Conservation (phyloP, 2,888 invertebrate genomes). For the Drosophila anomalata region DNA sequence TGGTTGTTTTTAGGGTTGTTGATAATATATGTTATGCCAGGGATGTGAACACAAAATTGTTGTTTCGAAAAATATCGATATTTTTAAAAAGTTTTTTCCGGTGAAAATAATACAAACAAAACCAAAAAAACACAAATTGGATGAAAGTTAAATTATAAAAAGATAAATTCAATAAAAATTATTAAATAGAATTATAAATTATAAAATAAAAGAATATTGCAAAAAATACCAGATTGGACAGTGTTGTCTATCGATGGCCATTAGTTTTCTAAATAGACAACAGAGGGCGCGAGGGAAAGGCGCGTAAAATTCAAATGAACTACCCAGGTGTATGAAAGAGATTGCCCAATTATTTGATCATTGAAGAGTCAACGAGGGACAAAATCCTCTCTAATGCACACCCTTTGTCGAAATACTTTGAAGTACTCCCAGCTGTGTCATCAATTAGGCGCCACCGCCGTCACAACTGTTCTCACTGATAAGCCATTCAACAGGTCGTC, state of each 20-base stretch:
- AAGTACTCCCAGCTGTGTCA: slow-evolving; percentile 18
- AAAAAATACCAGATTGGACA: background rate
- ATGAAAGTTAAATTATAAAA: no score
- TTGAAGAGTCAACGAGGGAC: background rate
- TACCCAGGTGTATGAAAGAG: background rate
- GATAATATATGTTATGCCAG: no score
- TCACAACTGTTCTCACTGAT: slow-evolving; percentile 42
- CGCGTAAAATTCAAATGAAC: slow-evolving; percentile 8
- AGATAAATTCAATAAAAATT: no score
- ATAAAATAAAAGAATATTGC: background rate
- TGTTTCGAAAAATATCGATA: no score
- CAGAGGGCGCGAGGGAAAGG: background rate
- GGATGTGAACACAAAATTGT: no score
- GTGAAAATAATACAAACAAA: no score
- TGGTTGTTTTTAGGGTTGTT: no score
- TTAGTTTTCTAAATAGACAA: background rate
- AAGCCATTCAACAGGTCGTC: slow-evolving; percentile 21
- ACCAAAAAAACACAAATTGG: no score
- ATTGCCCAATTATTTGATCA: background rate
- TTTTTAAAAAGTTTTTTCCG: no score
- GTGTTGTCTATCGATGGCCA: background rate
- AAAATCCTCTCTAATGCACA: background rate
- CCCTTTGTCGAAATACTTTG: background rate
- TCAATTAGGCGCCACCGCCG: slow-evolving; percentile 34
- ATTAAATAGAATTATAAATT: no score